Base-by-base conservation (phyloP, 2,797 vertebrate genomes). In the Crenuchus spilurus region DNA sequence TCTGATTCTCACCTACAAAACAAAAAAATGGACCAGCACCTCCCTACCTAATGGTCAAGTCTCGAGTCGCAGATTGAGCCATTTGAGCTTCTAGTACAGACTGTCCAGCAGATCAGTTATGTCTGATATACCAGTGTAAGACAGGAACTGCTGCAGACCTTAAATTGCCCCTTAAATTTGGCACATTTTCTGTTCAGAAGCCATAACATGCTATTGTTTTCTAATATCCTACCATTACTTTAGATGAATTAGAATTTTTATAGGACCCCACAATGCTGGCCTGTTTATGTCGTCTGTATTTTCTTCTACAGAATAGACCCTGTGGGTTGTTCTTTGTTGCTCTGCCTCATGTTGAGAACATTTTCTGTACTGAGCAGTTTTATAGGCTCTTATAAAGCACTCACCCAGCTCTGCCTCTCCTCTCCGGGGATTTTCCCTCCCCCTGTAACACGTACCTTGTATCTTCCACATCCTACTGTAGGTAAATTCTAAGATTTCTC, bases 261-360 rank as follows among this genome's bases (percentile, higher is more conserved):
- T 60, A 20, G 33, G 57, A 22, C 31, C n/a, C 26, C 1, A 24
- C 13, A 16, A 30, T 7, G 16, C 6, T 54, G 51, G 31, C 31
- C 33, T 60, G 26, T 67, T 22, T 8, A 46, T 35, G 24, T 58
- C 18, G 16, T 48, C 6, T 65, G 42, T 35, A 33, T 33, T 73
- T 73, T 60, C 28, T 49, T 49, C 13, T 42, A 6, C 42, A 33
- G 41, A 48, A 35, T 44, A 67, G 52, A 57, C 65, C 13, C 37
- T 49, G 48, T 61, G 52, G 46, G 57, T 22, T 41, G 46, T 73
- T 61, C 42, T 18, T 60, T 75, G 55, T 67, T 44, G 44, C 65
- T 54, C 35, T 42, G 60, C 68, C 61, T 66, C 16, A 13, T 41
- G 39, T 75, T 69, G 66, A 70, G 61, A 80, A 69, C 30, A 42